A percentile compares a stretch with the other conserved stretches of the same genome.
Evolutionary conservation across 2,113 vertebrate species (phyloP).

Genomic region (Catharus minimus): DNA sequence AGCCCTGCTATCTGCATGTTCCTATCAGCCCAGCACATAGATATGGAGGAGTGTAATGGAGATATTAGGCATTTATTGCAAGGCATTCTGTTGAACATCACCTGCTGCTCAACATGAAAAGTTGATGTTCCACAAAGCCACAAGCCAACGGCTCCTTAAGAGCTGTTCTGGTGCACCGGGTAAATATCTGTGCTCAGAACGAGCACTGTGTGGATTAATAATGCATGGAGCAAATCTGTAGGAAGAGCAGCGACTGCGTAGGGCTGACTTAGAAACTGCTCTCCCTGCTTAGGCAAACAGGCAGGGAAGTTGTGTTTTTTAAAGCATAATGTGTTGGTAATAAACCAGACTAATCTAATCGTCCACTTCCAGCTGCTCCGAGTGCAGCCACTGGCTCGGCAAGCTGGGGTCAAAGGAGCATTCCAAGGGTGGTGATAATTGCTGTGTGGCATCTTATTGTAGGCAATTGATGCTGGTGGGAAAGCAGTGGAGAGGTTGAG

Average conservation of each 20-base stretch:
- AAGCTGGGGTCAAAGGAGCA: rapidly evolving
- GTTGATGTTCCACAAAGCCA: slow-evolving; percentile 59
- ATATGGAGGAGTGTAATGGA: not conserved
- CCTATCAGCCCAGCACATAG: not conserved
- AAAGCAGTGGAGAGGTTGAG: not conserved
- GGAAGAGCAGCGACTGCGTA: not conserved
- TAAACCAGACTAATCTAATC: not conserved
- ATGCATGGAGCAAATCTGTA: slow-evolving; percentile 32
- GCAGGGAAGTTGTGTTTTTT: slow-evolving; percentile 26
- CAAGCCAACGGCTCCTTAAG: slow-evolving; percentile 30
- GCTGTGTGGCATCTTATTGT: rapidly evolving
- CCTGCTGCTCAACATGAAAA: slow-evolving; percentile 59
- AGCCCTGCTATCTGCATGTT: slow-evolving; percentile 31
- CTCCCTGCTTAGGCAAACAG: slow-evolving; percentile 13
- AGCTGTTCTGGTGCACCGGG: slow-evolving; percentile 4
- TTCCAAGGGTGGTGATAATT: not conserved
- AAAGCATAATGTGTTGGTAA: not conserved
- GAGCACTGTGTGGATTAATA: slow-evolving; percentile 34
- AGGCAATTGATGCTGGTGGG: not conserved
- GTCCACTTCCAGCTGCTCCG: not conserved
- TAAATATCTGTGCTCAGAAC: slow-evolving; percentile 28
- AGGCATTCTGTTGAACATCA: slow-evolving; percentile 50
- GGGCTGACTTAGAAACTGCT: not conserved
- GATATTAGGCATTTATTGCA: slow-evolving; percentile 45
- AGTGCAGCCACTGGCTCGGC: rapidly evolving